Conservation (phyloP, 64 coral and sea anemone genomes). For the Stichodactyla helianthus region DNA sequence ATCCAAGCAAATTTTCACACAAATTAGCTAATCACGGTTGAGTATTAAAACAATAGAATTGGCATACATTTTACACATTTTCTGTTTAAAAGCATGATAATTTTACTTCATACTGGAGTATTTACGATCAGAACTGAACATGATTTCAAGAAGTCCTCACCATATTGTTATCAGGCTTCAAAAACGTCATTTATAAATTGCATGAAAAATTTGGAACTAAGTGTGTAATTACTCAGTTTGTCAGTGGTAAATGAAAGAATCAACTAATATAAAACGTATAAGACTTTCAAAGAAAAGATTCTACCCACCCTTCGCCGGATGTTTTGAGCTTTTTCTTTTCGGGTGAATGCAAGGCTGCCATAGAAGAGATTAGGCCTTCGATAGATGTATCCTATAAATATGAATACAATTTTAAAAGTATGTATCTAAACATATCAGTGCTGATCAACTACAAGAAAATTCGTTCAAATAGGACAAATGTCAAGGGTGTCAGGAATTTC, state of each 20-base stretch:
- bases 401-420: slow-evolving; percentile 19
- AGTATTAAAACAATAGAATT: no score
- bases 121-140: no score
- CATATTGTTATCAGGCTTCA: not conserved
- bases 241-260: slow-evolving; percentile 24
- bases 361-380: slow-evolving; percentile 35
- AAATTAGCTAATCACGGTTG: no score
- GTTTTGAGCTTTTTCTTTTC: slow-evolving; percentile 32
- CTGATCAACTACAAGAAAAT: slow-evolving; percentile 3
- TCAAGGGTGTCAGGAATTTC: no score
- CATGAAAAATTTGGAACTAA: not conserved
- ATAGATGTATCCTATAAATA: slow-evolving; percentile 21
- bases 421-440: slow-evolving; percentile 16
- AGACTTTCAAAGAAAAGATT: slow-evolving; percentile 18
- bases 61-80: no score
- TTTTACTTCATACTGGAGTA: no score
- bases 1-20: no score
- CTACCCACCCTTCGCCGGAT: slow-evolving; percentile 31
- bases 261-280: slow-evolving; percentile 17
- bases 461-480: not conserved
- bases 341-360: slow-evolving; percentile 29
- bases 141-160: no score
- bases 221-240: not conserved
- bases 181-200: no score
- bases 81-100: no score